Base-by-base conservation (phyloP, 2,888 invertebrate genomes). In the Macrosoma leucophasiata region DNA sequence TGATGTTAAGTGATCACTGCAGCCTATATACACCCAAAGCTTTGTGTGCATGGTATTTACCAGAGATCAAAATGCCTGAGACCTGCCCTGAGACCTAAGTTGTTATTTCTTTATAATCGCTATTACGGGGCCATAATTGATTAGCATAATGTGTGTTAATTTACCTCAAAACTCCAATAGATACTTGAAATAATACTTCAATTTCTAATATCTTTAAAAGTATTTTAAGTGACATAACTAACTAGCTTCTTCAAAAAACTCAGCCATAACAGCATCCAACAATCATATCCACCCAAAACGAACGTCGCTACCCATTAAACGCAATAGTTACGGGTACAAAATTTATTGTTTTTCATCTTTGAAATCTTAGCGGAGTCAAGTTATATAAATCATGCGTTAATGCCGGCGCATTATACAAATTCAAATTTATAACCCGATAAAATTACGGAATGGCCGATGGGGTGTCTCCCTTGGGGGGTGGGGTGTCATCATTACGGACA, bases 371-470 rank as follows among this genome's bases (percentile, higher is more conserved):
- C 82, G 61, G 72, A 82, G 82, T 82, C 81, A 77, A 82, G 75
- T 81, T 77, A 69, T 71, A 84, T 84, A 84, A 84, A 84, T 84
- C 84, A 82, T 79, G 65, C 75, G 78, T 79, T 84, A 82, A 84
- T 84, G 81, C 84, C 63, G 46, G 58, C 50, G 79, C 78, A 82
- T 84, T 84, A 82, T 82, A 82, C 82, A 82, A 84, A 84, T 82
- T 84, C 81, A 84, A 84, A 85, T 85, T 85, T 85, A 85, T 85
- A 84, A 77, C 84, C 77, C 84, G 82, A 84, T 84, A 84, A 84
- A 84, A 84, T 84, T 84, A 84, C 81, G 67, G 68, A 76, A 72
- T 71, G 78, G 68, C 66, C 72, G 65, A 62, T 58, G 65, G 69
- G 68, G 70, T 62, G 66, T 45, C 52, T 43, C 53, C 41, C 53